Evolutionary conservation across 2,113 vertebrate genomes (phyloP).

Genomic region (Tretioscincus oriximinensis): DNA sequence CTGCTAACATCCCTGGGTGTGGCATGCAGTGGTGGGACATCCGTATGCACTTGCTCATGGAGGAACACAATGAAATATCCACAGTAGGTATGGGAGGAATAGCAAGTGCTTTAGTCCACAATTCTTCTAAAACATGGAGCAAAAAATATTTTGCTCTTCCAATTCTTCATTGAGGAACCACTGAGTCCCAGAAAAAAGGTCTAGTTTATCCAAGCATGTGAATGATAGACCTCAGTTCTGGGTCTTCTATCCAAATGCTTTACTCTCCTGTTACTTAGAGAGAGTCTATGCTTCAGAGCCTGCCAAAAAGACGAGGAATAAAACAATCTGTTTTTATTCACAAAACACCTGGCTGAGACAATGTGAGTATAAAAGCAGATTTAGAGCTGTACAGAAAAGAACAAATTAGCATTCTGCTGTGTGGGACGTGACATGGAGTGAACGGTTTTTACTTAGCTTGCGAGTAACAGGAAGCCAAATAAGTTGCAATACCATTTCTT

Average conservation of each 20-base stretch:
- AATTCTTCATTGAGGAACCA: not conserved
- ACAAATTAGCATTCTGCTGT: slow-evolving; percentile 16
- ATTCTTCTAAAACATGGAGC: too few relatives aligned
- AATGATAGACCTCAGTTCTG: too few relatives aligned
- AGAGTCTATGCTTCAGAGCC: not conserved
- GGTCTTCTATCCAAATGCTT: too few relatives aligned
- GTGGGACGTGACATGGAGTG: slow-evolving; percentile 7
- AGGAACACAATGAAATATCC: too few relatives aligned
- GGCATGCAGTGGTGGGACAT: too few relatives aligned
- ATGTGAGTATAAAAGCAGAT: not conserved
- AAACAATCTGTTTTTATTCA: not conserved
- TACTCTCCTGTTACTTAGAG: not conserved
- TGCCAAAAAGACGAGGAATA: not conserved
- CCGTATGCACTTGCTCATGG: too few relatives aligned
- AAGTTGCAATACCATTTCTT: slow-evolving; percentile 18
- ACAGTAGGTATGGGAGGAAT: too few relatives aligned
- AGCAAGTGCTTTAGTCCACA: too few relatives aligned
- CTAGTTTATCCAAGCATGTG: too few relatives aligned
- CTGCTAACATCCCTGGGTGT: too few relatives aligned
- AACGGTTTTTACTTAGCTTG: not conserved
- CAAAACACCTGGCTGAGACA: not conserved
- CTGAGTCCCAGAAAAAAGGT: too few relatives aligned
- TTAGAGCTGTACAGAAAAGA: not conserved
- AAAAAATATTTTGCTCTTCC: not conserved
- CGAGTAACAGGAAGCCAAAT: slow-evolving; percentile 15